Conservation (phyloP, 2,888 invertebrate genomes). For the Cactoblastis cactorum region DNA sequence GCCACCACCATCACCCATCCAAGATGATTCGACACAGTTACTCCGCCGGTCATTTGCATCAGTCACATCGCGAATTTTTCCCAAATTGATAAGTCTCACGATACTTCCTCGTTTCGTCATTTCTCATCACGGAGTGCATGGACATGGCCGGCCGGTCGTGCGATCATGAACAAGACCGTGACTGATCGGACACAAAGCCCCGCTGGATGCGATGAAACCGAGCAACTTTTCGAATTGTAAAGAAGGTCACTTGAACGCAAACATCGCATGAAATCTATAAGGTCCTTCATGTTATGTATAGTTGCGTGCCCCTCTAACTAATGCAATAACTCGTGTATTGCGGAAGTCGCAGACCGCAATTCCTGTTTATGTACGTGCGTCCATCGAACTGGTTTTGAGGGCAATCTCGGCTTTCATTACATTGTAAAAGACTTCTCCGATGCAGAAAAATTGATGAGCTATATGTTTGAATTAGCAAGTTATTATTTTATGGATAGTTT, state of each 20-base stretch:
- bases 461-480: conserved; percentile 17
- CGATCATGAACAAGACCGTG: conserved; percentile 57
- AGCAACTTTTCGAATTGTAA: conserved; percentile 36
- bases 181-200: conserved; percentile 59
- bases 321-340: conserved; percentile 44
- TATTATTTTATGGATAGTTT: no score
- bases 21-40: conserved; percentile 36
- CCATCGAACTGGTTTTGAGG: conserved; percentile 50
- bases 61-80: conserved; percentile 38
- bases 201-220: conserved; percentile 40
- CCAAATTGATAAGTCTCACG: conserved; percentile 42
- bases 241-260: conserved; percentile 33
- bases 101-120: conserved; percentile 51
- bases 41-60: conserved; percentile 46
- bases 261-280: conserved; percentile 14
- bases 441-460: no score
- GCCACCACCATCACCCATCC: conserved; percentile 35
- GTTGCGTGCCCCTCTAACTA: conserved; percentile 23
- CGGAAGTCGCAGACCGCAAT: conserved; percentile 51
- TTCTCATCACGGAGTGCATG: conserved; percentile 53
- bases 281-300: neutral
- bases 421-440: conserved; percentile 38
- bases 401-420: conserved; percentile 44
- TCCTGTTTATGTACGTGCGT: conserved; percentile 53
- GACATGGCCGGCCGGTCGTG: conserved; percentile 43